Conservation (phyloP, 2,797 vertebrate genomes). For the Labeo calbasu region DNA sequence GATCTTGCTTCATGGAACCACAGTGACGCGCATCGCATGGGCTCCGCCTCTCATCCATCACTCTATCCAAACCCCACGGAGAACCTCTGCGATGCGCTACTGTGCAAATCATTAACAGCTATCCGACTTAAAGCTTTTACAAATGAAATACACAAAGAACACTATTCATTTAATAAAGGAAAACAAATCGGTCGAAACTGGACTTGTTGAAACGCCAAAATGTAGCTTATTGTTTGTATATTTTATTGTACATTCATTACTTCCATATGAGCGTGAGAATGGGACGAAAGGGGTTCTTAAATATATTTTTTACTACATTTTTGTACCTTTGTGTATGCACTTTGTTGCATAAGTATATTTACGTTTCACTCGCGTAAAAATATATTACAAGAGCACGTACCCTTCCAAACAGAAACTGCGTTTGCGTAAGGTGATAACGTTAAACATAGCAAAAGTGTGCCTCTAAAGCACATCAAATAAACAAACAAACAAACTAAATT, state of each 20-base stretch:
- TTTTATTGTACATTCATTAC: neutral
- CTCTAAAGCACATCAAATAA: no score
- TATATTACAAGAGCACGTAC: no score
- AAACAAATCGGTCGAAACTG: neutral
- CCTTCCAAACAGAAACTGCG: no score
- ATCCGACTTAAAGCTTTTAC: no score
- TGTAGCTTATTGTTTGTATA: neutral
- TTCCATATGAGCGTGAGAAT: neutral
- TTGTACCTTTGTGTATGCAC: neutral
- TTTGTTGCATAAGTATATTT: neutral
- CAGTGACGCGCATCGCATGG: neutral
- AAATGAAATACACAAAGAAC: neutral
- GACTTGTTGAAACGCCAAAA: neutral
- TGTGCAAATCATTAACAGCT: neutral
- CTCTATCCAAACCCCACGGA: neutral
- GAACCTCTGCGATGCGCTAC: neutral
- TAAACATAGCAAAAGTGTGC: no score
- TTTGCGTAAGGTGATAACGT: no score
- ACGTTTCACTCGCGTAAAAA: no score
- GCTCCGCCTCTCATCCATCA: constrained; percentile 3
- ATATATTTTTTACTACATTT: no score
- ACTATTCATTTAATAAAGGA: neutral
- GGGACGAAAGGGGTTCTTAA: no score
- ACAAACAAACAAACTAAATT: no score
- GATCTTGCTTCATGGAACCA: neutral